Evolutionary conservation across 2,888 invertebrate genomes (phyloP), one percentile per base, ranked within the genome.

Genomic region (Corythucha ciliata): DNA sequence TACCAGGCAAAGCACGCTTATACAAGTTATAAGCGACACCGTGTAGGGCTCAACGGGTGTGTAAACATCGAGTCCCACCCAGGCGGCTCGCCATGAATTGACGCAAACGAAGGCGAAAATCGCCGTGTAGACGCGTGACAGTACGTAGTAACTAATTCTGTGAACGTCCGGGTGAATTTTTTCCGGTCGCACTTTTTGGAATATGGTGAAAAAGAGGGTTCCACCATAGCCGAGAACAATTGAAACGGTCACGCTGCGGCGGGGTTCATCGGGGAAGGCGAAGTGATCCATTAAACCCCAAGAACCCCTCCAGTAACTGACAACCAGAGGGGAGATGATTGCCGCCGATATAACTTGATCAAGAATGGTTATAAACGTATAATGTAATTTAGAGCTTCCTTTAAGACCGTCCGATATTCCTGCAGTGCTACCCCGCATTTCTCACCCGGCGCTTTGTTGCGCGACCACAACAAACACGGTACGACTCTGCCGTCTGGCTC

Each of bases 81-180:
- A 91, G 37, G 82, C 78, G 1, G 90, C 90, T 7, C 89, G 75
- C 90, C 90, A 91, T 54, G 84, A 84, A 64, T 85, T 88, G 36
- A 90, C 87, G 67, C 88, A 88, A 56, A 83, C 80, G 61, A 83
- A 76, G 7, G 81, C 86, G 64, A 83, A 88, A 58, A 80, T 66
- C 55, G 74, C 74, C 16, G 89, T 88, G 67, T 87, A 89, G 24
- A 80, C 58, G 49, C 89, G 72, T 57, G 87, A 86, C 49, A 75
- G 67, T 50, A 79, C 66, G 63, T 83, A 84, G 67, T 79, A 87
- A 44, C 76, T 72, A 48, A 83, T 68, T 54, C 83, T 69, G 56
- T 78, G 78, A 44, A 75, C 75, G 60, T 84, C 80, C 4, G 86
- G 85, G 65, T 79, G 74, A 12, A 81, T 70, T 59, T 73, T 66